Evolutionary conservation across 2,888 invertebrate species (phyloP).

Genomic region (Netelia fuscicornis): DNA sequence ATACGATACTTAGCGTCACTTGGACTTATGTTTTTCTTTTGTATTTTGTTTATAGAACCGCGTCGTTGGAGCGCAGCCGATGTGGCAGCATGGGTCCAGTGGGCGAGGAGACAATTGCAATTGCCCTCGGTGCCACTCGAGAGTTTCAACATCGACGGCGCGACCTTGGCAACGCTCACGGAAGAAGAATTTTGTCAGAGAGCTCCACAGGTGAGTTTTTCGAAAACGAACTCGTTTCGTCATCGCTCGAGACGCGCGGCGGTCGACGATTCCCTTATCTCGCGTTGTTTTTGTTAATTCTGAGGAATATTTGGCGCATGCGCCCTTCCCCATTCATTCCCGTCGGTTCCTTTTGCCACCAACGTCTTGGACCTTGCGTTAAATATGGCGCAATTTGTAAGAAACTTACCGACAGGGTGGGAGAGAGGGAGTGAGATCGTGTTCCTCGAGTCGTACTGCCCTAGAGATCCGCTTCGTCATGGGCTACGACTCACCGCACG

Average conservation of each 20-base stretch:
- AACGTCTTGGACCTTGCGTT: background rate
- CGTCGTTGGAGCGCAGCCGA: conserved; percentile 93
- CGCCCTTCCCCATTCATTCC: background rate
- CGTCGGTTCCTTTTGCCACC: background rate
- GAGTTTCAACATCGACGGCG: conserved; percentile 93
- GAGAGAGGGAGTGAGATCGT: too few relatives aligned
- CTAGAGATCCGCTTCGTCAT: conserved; percentile 47
- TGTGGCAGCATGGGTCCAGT: conserved; percentile 95
- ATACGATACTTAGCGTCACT: background rate
- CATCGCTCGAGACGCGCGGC: too few relatives aligned
- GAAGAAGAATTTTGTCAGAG: conserved; percentile 95
- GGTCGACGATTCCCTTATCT: too few relatives aligned
- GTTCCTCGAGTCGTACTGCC: conserved; percentile 8
- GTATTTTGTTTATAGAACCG: conserved; percentile 89
- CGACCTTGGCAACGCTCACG: conserved; percentile 90
- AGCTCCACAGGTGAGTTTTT: conserved; percentile 90
- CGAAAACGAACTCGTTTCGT: too few relatives aligned
- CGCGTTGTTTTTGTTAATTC: too few relatives aligned
- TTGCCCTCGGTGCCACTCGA: conserved; percentile 90
- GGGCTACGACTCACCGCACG: conserved; percentile 49
- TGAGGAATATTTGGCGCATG: background rate
- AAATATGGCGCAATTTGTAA: background rate
- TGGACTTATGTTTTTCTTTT: conserved; percentile 3
- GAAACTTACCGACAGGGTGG: too few relatives aligned
- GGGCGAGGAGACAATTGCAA: conserved; percentile 93